phyloP scores from a whole-genome alignment of 2,888 invertebrate species.

The Drosophila falleni region DNA sequence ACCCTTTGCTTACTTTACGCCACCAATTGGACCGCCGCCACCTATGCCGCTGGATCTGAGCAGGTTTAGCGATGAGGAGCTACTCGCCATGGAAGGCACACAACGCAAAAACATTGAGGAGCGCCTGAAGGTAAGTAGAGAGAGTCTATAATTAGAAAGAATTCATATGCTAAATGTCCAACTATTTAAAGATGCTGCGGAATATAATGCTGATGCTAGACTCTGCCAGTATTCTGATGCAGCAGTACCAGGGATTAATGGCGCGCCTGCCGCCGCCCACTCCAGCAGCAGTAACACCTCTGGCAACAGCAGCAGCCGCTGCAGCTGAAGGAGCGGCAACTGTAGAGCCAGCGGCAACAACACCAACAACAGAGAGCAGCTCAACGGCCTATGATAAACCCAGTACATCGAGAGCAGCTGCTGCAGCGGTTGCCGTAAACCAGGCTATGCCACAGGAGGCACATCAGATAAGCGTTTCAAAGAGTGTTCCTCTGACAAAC shows the following conservation, averaged over 20 bases:
- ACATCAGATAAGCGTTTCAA: constrained; percentile 37
- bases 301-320: constrained; percentile 13
- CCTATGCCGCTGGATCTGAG: constrained; percentile 91
- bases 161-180: background rate
- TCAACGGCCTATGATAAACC: constrained; percentile 58
- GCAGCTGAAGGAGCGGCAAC: background rate
- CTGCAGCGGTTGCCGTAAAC: constrained; percentile 40
- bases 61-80: constrained; percentile 92
- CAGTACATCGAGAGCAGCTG: constrained; percentile 70
- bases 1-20: constrained; percentile 87
- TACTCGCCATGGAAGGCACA: constrained; percentile 94
- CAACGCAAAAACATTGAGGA: constrained; percentile 95
- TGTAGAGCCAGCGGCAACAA: constrained; percentile 25
- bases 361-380: constrained; percentile 19
- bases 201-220: constrained; percentile 96
- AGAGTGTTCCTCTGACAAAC: constrained; percentile 34
- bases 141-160: background rate
- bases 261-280: constrained; percentile 86
- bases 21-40: constrained; percentile 88
- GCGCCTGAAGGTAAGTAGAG: constrained; percentile 89
- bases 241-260: constrained; percentile 93
- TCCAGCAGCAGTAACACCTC: constrained; percentile 6
- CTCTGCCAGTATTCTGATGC: constrained; percentile 97
- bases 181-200: constrained; percentile 88
- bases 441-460: constrained; percentile 35